Base-by-base conservation (phyloP, 1,140 invertebrate genomes). In the Archivesica marissinica region DNA sequence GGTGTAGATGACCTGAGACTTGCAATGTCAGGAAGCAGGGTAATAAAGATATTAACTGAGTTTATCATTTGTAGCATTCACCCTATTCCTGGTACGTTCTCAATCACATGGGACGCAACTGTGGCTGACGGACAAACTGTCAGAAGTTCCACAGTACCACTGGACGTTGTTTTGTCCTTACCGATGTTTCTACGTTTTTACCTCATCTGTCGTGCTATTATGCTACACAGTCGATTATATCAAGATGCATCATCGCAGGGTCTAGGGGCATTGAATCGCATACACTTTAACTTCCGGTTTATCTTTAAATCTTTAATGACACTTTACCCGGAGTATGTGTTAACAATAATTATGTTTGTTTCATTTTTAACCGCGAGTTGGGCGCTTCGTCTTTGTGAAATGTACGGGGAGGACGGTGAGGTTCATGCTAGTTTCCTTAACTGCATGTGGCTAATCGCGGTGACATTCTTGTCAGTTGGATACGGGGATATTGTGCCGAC, bases 271-370 rank as follows among this genome's bases (percentile, higher is more conserved):
- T 89, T 94, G 28, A 94, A 94, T 86, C 84, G 91, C 17, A 93
- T 93, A 44, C 87, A 93, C 76, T 93, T 93, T 66, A 93, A 92
- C 83, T 93, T 93, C 74, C 74, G 89, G 28, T 94, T 94, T 87
- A 92, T 94, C 25, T 93, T 94, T 84, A 94, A 94, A 85, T 93
- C 93, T 23, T 83, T 94, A 17, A 94, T 94, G 93, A 89, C 90
- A n/a, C 85, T 94, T 17, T 90, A 93, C 81, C 92, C 93, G 17
- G 93, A 92, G 68, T 92, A 93, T 84, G 90, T 93, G 15, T 87
- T 94, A 11, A 72, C 85, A n/a, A 64, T 93, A 0, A 89, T 94
- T 44, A 93, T 93, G 88, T 28, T 91, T n/a, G 61, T 85, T 7
- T 75, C 92, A 25, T 92, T 93, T 68, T 39, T 93, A 23, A 85